Evolutionary conservation across 2,113 vertebrate genomes (phyloP).

Genomic region (Melanostigma gelatinosum): DNA sequence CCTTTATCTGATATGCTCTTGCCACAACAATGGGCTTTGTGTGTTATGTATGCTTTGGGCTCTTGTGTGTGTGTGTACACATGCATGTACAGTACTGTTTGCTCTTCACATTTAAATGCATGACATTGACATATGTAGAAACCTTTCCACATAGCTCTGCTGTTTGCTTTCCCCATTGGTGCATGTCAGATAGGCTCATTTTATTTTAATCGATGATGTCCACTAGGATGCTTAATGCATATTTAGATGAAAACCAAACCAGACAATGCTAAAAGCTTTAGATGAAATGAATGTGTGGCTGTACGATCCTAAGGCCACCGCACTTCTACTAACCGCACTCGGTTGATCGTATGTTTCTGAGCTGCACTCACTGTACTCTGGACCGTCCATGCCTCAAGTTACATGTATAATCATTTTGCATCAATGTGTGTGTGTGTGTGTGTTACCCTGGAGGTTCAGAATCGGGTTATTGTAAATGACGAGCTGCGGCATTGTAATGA

Average conservation of each 20-base stretch:
- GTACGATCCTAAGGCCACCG: neutral
- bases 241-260: neutral
- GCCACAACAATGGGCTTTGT: conserved; percentile 37
- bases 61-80: conserved; percentile 15
- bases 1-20: conserved; percentile 44
- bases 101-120: conserved; percentile 34
- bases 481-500: conserved; percentile 47
- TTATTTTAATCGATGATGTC: conserved; percentile 50
- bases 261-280: neutral
- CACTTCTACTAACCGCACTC: neutral
- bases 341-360: conserved; percentile 6
- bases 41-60: neutral
- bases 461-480: conserved; percentile 49
- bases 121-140: conserved; percentile 54
- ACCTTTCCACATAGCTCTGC: conserved; percentile 42
- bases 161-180: conserved; percentile 61
- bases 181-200: conserved; percentile 32
- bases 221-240: conserved; percentile 12
- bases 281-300: conserved; percentile 7
- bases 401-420: too few species aligned
- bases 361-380: neutral
- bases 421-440: neutral
- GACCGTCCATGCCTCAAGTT: conserved; percentile 9
- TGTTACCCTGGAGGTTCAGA: conserved; percentile 24
- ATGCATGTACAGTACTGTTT: conserved; percentile 42